Conservation (phyloP, 2,797 vertebrate genomes). For the Gambelia wislizenii region DNA sequence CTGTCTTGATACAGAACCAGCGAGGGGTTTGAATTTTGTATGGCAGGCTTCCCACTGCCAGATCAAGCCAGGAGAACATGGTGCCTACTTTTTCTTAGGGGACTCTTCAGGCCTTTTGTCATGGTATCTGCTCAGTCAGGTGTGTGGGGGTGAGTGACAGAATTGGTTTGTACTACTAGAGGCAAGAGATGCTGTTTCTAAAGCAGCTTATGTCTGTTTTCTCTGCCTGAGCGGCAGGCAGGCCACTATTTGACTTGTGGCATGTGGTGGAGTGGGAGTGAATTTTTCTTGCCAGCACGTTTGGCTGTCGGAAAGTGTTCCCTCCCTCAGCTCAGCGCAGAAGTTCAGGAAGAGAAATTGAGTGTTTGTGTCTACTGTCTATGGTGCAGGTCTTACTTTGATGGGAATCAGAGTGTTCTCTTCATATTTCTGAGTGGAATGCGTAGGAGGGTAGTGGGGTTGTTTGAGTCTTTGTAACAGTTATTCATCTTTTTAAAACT, state of each 20-base stretch:
- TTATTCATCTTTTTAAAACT: constrained; percentile 27
- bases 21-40: neutral
- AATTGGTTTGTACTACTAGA: neutral
- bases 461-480: constrained; percentile 27
- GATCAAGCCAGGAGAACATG: neutral
- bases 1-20: neutral
- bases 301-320: constrained; percentile 28
- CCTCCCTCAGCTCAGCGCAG: neutral
- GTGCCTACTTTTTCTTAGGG: neutral
- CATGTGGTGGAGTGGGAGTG: constrained; percentile 38
- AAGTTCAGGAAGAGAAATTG: neutral
- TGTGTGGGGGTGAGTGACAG: neutral
- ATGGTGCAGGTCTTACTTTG: constrained; percentile 19
- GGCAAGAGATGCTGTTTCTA: neutral
- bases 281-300: constrained; percentile 22
- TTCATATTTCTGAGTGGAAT: constrained; percentile 31
- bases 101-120: neutral
- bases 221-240: neutral
- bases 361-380: constrained; percentile 3
- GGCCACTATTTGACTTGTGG: neutral
- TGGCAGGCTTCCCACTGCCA: neutral
- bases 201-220: neutral
- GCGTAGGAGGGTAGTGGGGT: neutral
- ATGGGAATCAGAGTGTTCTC: constrained; percentile 22
- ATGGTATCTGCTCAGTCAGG: neutral